phyloP scores from a whole-genome alignment of 64 coral and sea anemone genomes.

The Porites australiensis region DNA sequence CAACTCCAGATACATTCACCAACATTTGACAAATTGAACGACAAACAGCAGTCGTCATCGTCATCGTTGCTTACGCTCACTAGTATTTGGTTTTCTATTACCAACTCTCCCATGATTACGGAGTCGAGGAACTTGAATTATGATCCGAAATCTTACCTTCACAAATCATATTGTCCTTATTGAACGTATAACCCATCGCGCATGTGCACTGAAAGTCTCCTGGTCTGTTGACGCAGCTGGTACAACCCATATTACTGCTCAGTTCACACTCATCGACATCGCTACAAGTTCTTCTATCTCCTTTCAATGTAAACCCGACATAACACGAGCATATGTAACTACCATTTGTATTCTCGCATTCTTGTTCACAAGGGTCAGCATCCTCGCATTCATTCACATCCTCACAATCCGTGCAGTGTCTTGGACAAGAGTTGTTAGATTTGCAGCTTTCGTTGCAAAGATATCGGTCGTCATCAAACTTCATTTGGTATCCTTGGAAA shows the following conservation, averaged over 20 bases:
- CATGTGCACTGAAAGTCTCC: constrained; percentile 77
- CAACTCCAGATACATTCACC: no score
- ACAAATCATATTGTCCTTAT: constrained; percentile 47
- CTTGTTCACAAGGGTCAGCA: constrained; percentile 38
- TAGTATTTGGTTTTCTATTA: no score
- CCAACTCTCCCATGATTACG: neutral
- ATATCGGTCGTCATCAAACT: constrained; percentile 19
- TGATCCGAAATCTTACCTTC: constrained; percentile 39
- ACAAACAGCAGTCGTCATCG: no score
- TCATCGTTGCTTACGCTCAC: no score
- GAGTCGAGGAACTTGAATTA: neutral
- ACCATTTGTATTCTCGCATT: constrained; percentile 61
- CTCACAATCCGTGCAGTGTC: constrained; percentile 50
- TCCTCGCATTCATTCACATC: constrained; percentile 72
- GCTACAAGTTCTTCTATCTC: constrained; percentile 51
- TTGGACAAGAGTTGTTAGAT: constrained; percentile 21
- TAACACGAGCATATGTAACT: constrained; percentile 70
- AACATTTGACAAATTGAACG: no score
- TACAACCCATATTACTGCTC: constrained; percentile 2
- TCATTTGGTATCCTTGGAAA: constrained; percentile 36
- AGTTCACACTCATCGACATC: constrained; percentile 78
- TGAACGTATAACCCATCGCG: constrained; percentile 37
- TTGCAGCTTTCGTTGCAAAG: constrained; percentile 65
- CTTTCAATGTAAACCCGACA: constrained; percentile 27
- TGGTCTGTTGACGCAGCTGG: constrained; percentile 56